Evolutionary conservation across 2,888 invertebrate species (phyloP), one percentile per base, ranked within the genome.

Genomic region (Epinotia brunnichana): DNA sequence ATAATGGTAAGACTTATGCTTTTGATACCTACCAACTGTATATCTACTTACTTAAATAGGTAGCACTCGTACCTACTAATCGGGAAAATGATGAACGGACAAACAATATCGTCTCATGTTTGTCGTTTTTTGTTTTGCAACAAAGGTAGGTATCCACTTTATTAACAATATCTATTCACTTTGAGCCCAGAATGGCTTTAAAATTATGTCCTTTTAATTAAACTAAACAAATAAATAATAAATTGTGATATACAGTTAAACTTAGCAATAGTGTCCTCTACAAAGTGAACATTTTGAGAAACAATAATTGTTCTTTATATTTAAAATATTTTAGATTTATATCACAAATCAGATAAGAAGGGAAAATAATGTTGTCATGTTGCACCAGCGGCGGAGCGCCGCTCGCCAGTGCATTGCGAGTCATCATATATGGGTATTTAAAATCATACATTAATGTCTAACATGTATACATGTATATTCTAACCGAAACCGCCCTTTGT

Each of bases 401-500:
- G 85, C 66, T 53, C 48, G 67, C 67, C 54, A 53, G 67, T 56
- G 53, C 72, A 29, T 67, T 56, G 44, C 29, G 44, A 68, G 62
- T 67, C 60, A 44, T 68, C 21, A 48, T 66, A 71, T 29, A 71
- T 61, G 60, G 71, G 56, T 68, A 68, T 68, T 62, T 41, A 15
- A 66, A 77, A 77, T 76, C 70, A 78, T 78, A 79, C 80, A 77
- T 76, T 78, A 79, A 77, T 69, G 72, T 74, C 70, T 75, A 80
- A 79, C 80, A 83, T 80, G 83, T 85, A 83, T 84, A 83, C 61
- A 62, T 67, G 61, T 72, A 72, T 62, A 84, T 87, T 87, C 83
- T 81, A 87, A 89, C 89, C 84, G 82, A 89, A 88, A 88, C 87
- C 87, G 87, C 87, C 86, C 87, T 62, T 72, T 59, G 21, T n/a